A percentile compares a stretch with the other conserved stretches of the same genome.
Evolutionary conservation across 1,140 invertebrate genomes (phyloP).

Genomic region (Stegodyphus mimosarum): DNA sequence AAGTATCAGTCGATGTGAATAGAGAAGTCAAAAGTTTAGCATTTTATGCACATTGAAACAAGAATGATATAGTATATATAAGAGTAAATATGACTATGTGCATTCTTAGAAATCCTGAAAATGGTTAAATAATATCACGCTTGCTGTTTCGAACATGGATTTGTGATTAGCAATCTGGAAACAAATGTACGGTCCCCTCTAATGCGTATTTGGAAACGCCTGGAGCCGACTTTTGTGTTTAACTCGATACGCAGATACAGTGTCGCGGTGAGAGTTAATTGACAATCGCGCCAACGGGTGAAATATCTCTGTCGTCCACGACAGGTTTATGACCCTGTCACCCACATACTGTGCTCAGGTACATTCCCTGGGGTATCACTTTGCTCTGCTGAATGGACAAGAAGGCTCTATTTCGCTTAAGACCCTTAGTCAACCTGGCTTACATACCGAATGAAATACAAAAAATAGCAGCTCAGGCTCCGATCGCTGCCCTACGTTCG

Average conservation of each 20-base stretch:
- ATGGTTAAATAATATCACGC: too few species aligned
- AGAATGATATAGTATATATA: too few species aligned
- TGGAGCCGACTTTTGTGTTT: conserved; percentile 11
- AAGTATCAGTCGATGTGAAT: too few species aligned
- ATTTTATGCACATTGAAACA: too few species aligned
- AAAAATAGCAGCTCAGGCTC: too few species aligned
- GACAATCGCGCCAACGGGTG: conserved; percentile 33
- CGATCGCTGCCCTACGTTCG: too few species aligned
- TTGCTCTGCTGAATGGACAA: background rate
- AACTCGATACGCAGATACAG: conserved; percentile 8
- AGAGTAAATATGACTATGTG: too few species aligned
- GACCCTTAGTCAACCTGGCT: background rate
- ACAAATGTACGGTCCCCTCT: conserved; percentile 19
- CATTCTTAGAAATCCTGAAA: too few species aligned
- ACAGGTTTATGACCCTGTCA: conserved; percentile 40
- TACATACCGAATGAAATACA: too few species aligned
- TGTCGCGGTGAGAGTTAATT: conserved; percentile 30
- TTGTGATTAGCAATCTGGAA: too few species aligned
- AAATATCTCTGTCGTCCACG: conserved; percentile 25
- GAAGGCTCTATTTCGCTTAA: conserved; percentile 13
- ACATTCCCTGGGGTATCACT: conserved; percentile 9
- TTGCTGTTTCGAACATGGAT: too few species aligned
- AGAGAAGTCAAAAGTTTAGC: too few species aligned
- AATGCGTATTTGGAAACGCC: background rate
- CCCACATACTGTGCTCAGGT: conserved; percentile 44